A percentile compares a stretch with the other conserved stretches of the same genome.
Evolutionary conservation across 2,797 vertebrate genomes (phyloP).

Genomic region (Lacerta agilis): DNA sequence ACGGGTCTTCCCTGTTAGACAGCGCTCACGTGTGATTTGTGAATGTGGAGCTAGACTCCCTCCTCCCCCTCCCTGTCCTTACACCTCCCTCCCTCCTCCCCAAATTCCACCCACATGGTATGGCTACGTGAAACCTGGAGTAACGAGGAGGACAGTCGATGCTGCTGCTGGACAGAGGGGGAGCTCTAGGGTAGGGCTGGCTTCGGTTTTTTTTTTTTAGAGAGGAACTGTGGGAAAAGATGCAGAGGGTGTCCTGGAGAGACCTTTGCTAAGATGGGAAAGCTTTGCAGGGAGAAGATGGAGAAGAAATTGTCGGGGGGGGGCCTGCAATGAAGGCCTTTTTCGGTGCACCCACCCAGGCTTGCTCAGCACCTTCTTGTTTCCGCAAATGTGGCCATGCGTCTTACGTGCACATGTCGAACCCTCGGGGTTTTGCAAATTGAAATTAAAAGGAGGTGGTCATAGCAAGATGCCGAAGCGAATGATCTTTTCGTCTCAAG

Average conservation of each 20-base stretch:
- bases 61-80: background rate
- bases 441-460: background rate
- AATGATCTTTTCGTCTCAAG: background rate
- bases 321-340: constrained; percentile 39
- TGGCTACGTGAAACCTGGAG: constrained; percentile 28
- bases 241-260: constrained; percentile 47
- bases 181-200: background rate
- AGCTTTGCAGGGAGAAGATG: background rate
- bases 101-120: constrained; percentile 25
- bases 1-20: background rate
- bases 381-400: background rate
- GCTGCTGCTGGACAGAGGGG: accelerated
- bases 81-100: background rate
- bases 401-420: too few relatives aligned
- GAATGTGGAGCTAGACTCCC: background rate
- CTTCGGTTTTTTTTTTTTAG: background rate
- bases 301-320: background rate
- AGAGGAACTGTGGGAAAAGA: constrained; percentile 46
- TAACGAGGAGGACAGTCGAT: constrained; percentile 18
- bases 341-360: background rate
- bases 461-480: background rate
- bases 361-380: background rate
- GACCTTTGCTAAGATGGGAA: constrained; percentile 43
- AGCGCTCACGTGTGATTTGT: background rate
- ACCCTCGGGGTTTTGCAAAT: background rate